These are phyloP conservation scores for Anadara kagoshimensis DNA, from an alignment of 1,140 invertebrate species.

Conservation along the genomic window DNA sequence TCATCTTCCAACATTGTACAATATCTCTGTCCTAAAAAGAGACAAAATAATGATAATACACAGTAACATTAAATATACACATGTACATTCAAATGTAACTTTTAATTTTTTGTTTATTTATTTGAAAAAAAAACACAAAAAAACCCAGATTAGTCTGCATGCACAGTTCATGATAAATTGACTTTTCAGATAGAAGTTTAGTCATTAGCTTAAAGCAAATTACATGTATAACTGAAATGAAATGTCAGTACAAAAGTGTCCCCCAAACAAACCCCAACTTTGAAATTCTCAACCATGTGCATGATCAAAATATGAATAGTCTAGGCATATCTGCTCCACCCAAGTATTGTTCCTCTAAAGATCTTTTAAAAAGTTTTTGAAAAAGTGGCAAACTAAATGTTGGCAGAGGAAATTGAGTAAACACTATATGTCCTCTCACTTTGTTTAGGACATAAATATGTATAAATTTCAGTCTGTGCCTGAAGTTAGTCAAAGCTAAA, in stretches of 20 bases:
- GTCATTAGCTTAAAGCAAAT: not conserved
- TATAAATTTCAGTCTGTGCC: no score
- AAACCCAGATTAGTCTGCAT: not conserved
- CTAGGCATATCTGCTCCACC: no score
- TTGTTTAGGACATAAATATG: not conserved
- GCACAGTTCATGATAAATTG: not conserved
- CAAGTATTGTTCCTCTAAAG: no score
- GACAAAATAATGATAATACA: not conserved
- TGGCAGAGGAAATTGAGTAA: no score
- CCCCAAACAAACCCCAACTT: no score
- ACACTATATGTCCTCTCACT: no score
- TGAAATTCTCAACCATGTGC: no score
- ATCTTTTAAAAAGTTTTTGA: no score
- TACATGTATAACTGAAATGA: no score
- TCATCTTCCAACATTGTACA: slow-evolving; percentile 83
- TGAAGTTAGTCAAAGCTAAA: not conserved
- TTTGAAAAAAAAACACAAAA: not conserved
- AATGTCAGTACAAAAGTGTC: no score
- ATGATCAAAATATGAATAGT: no score
- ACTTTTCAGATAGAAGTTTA: not conserved
- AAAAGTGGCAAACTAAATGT: no score
- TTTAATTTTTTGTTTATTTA: not conserved
- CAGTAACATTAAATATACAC: not conserved
- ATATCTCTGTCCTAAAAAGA: slow-evolving; percentile 81
- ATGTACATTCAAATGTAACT: not conserved